Percentiles rank a stretch among this genome's conserved stretches.
These are phyloP conservation scores for Margarornis squamiger DNA, from an alignment of 2,797 vertebrate species.

Conservation along the genomic window DNA sequence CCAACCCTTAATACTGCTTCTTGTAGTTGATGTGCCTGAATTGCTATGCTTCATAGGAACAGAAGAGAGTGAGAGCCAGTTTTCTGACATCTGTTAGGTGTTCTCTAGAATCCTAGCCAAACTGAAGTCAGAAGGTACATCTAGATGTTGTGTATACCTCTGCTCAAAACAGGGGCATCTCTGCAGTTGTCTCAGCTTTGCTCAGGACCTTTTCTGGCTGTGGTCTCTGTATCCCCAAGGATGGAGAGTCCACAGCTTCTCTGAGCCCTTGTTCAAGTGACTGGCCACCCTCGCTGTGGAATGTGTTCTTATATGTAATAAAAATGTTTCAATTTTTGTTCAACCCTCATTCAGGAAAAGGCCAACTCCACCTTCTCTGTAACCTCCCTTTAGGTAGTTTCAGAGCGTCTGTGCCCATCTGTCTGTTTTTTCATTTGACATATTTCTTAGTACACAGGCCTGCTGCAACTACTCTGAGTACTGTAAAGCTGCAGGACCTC, in stretches of 20 bases:
- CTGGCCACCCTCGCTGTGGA: background rate
- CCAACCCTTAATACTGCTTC: background rate
- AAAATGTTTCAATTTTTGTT: background rate
- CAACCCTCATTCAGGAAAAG: background rate
- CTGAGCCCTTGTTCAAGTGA: background rate
- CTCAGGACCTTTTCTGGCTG: background rate
- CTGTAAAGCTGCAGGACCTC: background rate
- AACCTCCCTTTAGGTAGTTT: background rate
- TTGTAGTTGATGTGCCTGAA: background rate
- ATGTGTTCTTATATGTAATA: background rate
- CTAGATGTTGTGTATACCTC: background rate
- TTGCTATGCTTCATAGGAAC: background rate
- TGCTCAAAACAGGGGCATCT: background rate
- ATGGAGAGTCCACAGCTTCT: background rate
- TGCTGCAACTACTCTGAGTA: background rate
- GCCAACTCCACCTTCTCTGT: background rate
- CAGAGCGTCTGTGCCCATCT: background rate
- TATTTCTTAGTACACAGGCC: background rate
- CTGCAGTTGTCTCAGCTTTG: background rate
- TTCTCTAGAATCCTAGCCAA: background rate
- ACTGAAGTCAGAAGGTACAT: background rate
- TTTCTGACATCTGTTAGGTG: background rate
- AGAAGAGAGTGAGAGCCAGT: background rate
- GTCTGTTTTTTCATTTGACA: background rate
- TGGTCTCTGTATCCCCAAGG: background rate